Evolutionary conservation across 2,113 vertebrate genomes (phyloP).

Genomic region (Leptodactylus fuscus): DNA sequence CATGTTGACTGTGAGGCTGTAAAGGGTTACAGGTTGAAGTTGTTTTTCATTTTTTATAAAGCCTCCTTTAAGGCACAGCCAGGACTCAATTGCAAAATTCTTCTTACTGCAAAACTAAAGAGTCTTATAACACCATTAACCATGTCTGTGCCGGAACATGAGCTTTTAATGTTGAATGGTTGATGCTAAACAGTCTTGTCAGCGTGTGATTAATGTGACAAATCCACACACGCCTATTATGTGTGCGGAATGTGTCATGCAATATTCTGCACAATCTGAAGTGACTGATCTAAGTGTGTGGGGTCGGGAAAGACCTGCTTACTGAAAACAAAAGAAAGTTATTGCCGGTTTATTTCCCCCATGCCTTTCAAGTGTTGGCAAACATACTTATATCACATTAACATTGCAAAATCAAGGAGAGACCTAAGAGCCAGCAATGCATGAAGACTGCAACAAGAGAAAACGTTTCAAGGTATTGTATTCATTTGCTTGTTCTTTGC

Average conservation of each 20-base stretch:
- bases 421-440: background rate
- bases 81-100: background rate
- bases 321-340: background rate
- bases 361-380: background rate
- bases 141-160: background rate
- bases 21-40: background rate
- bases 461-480: conserved; percentile 20
- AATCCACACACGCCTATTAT: background rate
- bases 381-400: background rate
- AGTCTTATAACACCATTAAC: background rate
- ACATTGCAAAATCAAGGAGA: conserved; percentile 4
- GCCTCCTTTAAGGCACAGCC: background rate
- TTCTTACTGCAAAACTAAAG: too few species aligned
- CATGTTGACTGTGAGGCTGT: background rate
- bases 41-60: too few species aligned
- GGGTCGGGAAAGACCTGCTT: conserved; percentile 8
- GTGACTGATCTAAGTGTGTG: background rate
- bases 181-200: conserved; percentile 24
- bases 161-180: background rate
- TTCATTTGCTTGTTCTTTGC: background rate
- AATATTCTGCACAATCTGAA: background rate
- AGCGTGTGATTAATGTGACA: conserved; percentile 12
- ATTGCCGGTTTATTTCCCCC: background rate
- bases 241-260: background rate
- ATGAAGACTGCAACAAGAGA: background rate